Base-by-base conservation (phyloP, 2,113 vertebrate species). In the Poicephalus meyeri region DNA sequence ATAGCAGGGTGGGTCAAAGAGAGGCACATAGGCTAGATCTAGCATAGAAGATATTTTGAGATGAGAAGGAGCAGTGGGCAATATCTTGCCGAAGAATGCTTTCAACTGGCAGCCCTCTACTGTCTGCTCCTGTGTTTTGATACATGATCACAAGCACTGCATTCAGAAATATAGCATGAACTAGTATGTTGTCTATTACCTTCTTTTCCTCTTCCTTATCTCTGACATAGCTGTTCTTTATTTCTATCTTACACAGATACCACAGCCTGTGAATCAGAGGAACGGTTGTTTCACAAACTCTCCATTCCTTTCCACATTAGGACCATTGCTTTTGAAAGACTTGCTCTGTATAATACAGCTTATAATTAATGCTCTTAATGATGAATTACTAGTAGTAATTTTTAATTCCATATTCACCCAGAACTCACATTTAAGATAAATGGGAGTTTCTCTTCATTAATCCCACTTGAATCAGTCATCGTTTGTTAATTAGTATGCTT, bases 311-410 rank as follows among this genome's bases (percentile, higher is more conserved):
- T n/a, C n/a, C n/a, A 35, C 35, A 7, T 35, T 35, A 35, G 35
- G 35, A 35, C 35, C 35, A 35, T 35, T 35, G 35, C 35, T 35
- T 35, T 35, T 35, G 35, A 35, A 35, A 35, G 35, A 46, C 46
- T 58, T 68, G 5, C 53, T 93, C 85, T 91, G 60, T 90, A 70
- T 50, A 52, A 86, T 73, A 12, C n/a, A 66, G 60, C 63, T 96
- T 94, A 88, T 63, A 88, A 94, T 83, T 91, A 96, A 93, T 91
- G 33, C 66, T 93, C 70, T 88, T 96, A 91, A 80, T 90, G 88
- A 93, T 91, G 89, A 92, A 68, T 93, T 96, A 78, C 50, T 46
- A 72, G 41, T 63, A 83, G 50, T 88, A 93, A 95, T 88, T 53
- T 80, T 94, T 95, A 95, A 93, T 94, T 96, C 82, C 19, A 64